Conservation (phyloP, 2,888 invertebrate species). For the Anagyrus pseudococci region DNA sequence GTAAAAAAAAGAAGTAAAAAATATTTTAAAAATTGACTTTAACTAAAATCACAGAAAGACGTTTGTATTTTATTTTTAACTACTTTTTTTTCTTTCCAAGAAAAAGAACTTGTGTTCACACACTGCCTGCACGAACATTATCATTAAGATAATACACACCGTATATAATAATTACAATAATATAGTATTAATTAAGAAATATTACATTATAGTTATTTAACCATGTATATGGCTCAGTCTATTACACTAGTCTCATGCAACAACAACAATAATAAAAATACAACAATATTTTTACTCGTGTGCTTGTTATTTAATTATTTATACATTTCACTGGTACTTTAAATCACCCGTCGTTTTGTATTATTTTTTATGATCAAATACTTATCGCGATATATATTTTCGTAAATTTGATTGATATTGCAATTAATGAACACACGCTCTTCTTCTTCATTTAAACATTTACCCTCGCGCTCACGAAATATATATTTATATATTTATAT, state of each 20-base stretch:
- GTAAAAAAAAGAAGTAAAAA: slow-evolving; percentile 33
- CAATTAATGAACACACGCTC: slow-evolving; percentile 30
- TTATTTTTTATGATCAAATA: too few relatives aligned
- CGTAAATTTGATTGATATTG: slow-evolving; percentile 30
- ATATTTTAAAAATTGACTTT: slow-evolving; percentile 33
- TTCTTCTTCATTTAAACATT: slow-evolving; percentile 25
- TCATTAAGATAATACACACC: slow-evolving; percentile 57
- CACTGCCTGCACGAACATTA: slow-evolving; percentile 55
- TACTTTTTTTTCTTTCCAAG: slow-evolving; percentile 35
- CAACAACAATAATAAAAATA: slow-evolving; percentile 57
- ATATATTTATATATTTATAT: slow-evolving; percentile 24
- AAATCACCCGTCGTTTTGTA: slow-evolving; percentile 34
- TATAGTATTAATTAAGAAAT: slow-evolving; percentile 57
- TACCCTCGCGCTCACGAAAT: slow-evolving; percentile 19
- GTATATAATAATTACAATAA: slow-evolving; percentile 56
- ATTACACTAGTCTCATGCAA: slow-evolving; percentile 60
- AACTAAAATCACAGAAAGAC: slow-evolving; percentile 39
- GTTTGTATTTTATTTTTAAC: slow-evolving; percentile 5
- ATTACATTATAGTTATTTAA: slow-evolving; percentile 56
- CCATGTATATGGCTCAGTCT: slow-evolving; percentile 57
- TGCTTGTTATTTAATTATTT: slow-evolving; percentile 28
- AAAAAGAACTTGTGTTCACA: slow-evolving; percentile 51
- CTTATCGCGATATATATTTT: too few relatives aligned
- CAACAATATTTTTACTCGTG: slow-evolving; percentile 57
- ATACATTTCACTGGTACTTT: slow-evolving; percentile 33